Percentiles rank a stretch among this genome's conserved stretches.
phyloP scores from a whole-genome alignment of 37 sponge, comb jelly and placozoan genomes.

The Axinella damicornis region DNA sequence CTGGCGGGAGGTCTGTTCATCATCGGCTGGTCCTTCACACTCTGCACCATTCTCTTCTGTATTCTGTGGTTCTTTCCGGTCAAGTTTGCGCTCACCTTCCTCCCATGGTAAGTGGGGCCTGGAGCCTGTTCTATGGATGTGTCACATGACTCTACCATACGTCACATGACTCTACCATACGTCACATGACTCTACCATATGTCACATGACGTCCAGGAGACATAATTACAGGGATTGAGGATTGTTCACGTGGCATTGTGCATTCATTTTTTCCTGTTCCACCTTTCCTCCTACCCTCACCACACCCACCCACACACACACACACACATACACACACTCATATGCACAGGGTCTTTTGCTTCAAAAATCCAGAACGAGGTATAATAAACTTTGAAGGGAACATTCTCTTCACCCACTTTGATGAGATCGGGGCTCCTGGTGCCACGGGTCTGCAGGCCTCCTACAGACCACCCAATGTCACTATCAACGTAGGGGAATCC shows the following conservation, averaged over 20 bases:
- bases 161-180: too few species aligned
- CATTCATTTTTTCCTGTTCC: too few species aligned
- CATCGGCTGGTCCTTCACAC: slow-evolving; percentile 34
- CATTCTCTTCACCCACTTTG: slow-evolving; percentile 79
- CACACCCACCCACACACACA: slow-evolving; percentile 31
- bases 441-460: too few species aligned
- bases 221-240: too few species aligned
- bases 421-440: slow-evolving; percentile 61
- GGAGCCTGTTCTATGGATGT: too few species aligned
- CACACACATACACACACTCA: slow-evolving; percentile 27
- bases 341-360: slow-evolving; percentile 44
- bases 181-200: too few species aligned
- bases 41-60: slow-evolving; percentile 58
- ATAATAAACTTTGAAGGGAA: slow-evolving; percentile 73
- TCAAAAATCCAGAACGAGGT: slow-evolving; percentile 34
- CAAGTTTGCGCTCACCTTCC: slow-evolving; percentile 45
- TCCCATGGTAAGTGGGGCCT: slow-evolving; percentile 70
- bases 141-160: too few species aligned
- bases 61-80: slow-evolving; percentile 75
- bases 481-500: too few species aligned
- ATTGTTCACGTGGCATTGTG: too few species aligned
- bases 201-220: too few species aligned
- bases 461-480: too few species aligned
- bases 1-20: slow-evolving; percentile 72
- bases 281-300: too few species aligned